Evolutionary conservation across 30 jellyfish, hydroid and myxozoan species (phyloP).

Genomic region (Pseudorhiza aurosa): DNA sequence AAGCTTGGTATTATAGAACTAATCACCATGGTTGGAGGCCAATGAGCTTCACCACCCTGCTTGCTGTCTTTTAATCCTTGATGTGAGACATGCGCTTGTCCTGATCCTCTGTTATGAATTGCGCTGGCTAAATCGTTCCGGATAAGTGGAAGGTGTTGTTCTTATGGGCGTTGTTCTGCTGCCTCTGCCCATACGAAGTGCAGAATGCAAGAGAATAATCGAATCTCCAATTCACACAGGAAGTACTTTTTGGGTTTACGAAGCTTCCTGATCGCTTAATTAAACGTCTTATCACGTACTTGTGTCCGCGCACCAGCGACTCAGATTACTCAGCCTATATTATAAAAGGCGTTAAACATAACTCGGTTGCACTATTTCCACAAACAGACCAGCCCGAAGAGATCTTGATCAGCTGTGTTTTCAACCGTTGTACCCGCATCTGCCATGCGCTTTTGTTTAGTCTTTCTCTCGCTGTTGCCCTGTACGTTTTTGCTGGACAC

Average conservation of each 20-base stretch:
- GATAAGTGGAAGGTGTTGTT: conserved; percentile 44
- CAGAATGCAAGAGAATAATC: conserved; percentile 9
- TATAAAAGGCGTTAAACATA: conserved; percentile 16
- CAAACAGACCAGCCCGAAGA: not conserved
- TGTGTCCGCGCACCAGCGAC: conserved; percentile 1
- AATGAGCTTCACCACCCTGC: not conserved
- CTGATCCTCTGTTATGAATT: not conserved
- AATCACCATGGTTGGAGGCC: not conserved
- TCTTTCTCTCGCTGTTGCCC: conserved; percentile 7
- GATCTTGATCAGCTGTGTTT: not conserved
- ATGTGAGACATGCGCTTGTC: not conserved
- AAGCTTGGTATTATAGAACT: not conserved
- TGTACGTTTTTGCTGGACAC: not conserved
- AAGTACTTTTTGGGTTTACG: conserved; percentile 36
- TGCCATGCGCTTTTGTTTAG: not conserved
- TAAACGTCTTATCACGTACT: conserved; percentile 64
- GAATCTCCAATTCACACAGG: conserved; percentile 20
- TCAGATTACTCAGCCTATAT: conserved; percentile 35
- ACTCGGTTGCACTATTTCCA: not conserved
- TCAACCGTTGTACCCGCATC: not conserved
- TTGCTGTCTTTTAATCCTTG: not conserved
- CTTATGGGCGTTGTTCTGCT: too few relatives aligned
- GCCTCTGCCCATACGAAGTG: not conserved
- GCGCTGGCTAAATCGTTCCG: conserved; percentile 31
- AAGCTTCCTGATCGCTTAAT: conserved; percentile 49